Base-by-base conservation (phyloP, 2,113 vertebrate species). In the Eonycteris spelaea region DNA sequence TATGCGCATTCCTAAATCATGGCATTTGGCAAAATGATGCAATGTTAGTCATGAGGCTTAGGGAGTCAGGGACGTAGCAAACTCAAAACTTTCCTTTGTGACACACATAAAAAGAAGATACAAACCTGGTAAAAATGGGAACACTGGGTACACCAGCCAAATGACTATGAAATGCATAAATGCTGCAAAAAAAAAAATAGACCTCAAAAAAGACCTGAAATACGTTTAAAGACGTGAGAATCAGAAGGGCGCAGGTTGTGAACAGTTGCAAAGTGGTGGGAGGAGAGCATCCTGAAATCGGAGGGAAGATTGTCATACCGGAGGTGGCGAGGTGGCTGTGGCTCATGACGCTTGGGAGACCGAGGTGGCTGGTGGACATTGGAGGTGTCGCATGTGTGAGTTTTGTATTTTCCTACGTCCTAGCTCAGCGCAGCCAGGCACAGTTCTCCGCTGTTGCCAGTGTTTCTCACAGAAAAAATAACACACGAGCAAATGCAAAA, bases 341-440 rank as follows among this genome's bases (percentile, higher is more conserved):
- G 63, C 7, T 21, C 2, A 2, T 4, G 16, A 10, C 13, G 57
- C 30, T 8, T 10, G 28, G 2, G 40, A 28, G 18, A 53, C 45
- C 28, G 2, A 24, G 7, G 19, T 53, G 15, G 24, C 9, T 8
- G 5, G 1, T 1, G 30, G 21, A 7, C 2, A 15, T 10, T 18
- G n/a, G 6, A 38, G 51, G 1, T 38, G 30, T 8, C 14, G 13
- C 1, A 24, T 35, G 6, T 15, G 22, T 4, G 33, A n/a, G 1
- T 18, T 22, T 67, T 61, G 24, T 55, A 9, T 40, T 3, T 86
- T 71, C 19, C 53, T 28, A 10, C 10, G 19, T 51, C 51, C 15
- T 11, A 22, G 15, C 70, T 86, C 7, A 0, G 3, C 71, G 67
- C 35, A 57, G 12, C 1, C 5, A 45, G 3, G 8, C 61, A 3